These are phyloP conservation scores for Zeuzera pyrina DNA, from an alignment of 2,888 invertebrate species.

Conservation along the genomic window DNA sequence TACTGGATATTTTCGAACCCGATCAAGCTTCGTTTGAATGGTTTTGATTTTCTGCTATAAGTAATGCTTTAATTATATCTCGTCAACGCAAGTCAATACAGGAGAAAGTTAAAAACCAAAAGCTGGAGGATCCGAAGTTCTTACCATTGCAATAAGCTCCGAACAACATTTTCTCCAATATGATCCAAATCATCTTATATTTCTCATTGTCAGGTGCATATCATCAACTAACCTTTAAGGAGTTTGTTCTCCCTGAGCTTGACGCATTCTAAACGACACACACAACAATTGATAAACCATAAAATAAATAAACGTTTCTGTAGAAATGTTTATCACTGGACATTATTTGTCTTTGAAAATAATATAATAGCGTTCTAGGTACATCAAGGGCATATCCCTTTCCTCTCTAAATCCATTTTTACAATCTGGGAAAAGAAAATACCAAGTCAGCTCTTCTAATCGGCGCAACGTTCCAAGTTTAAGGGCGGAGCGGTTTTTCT, in stretches of 20 bases:
- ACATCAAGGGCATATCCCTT: conserved; percentile 12
- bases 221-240: conserved; percentile 19
- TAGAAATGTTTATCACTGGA: conserved; percentile 18
- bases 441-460: conserved; percentile 7
- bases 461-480: conserved; percentile 6
- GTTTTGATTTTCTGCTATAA: conserved; percentile 13
- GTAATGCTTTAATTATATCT: conserved; percentile 28
- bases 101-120: too few relatives aligned
- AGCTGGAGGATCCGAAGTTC: too few relatives aligned
- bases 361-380: conserved; percentile 15
- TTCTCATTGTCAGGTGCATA: conserved; percentile 12
- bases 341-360: conserved; percentile 19
- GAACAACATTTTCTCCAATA: too few relatives aligned
- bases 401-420: conserved; percentile 19
- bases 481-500: conserved; percentile 2
- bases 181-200: too few relatives aligned
- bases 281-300: conserved; percentile 23
- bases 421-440: conserved; percentile 8
- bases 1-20: conserved; percentile 14
- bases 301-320: conserved; percentile 26
- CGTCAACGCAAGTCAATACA: conserved; percentile 25
- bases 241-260: conserved; percentile 14
- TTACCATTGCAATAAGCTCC: too few relatives aligned
- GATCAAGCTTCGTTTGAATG: conserved; percentile 9
- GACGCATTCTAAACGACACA: conserved; percentile 23